Evolutionary conservation across 2,888 invertebrate species (phyloP).

Genomic region (Leistus spinibarbis): DNA sequence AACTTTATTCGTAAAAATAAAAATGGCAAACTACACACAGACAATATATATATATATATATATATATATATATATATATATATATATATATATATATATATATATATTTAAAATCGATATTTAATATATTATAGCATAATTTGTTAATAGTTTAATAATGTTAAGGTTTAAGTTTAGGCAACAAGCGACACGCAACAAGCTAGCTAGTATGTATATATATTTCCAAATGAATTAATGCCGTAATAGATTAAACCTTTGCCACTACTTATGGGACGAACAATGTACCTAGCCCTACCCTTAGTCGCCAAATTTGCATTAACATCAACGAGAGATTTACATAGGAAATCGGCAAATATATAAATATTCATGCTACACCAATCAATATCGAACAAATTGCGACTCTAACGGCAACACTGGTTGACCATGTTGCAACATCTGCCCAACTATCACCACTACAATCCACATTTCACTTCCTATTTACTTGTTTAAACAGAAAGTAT

Average conservation of each 20-base stretch:
- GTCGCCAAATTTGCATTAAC: constrained; percentile 24
- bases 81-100: too few relatives aligned
- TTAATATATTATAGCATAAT: too few relatives aligned
- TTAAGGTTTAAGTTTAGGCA: too few relatives aligned
- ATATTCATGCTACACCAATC: constrained; percentile 21
- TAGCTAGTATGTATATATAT: too few relatives aligned
- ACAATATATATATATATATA: too few relatives aligned
- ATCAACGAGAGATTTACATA: constrained; percentile 23
- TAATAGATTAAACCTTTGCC: background rate
- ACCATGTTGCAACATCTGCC: background rate
- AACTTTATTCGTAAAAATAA: too few relatives aligned
- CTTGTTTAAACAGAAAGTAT: background rate
- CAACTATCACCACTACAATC: background rate
- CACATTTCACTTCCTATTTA: background rate
- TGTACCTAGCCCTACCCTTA: constrained; percentile 13
- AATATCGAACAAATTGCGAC: background rate
- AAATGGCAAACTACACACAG: too few relatives aligned
- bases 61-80: too few relatives aligned
- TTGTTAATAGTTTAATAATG: too few relatives aligned
- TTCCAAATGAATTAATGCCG: too few relatives aligned
- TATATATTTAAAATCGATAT: too few relatives aligned
- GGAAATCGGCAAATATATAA: constrained; percentile 20
- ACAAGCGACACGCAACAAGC: too few relatives aligned
- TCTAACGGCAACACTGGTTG: background rate
- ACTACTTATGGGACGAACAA: background rate